Percentiles rank a stretch among this genome's conserved stretches.
Evolutionary conservation across 2,888 invertebrate species (phyloP).

Genomic region (Ernsta delagoae): DNA sequence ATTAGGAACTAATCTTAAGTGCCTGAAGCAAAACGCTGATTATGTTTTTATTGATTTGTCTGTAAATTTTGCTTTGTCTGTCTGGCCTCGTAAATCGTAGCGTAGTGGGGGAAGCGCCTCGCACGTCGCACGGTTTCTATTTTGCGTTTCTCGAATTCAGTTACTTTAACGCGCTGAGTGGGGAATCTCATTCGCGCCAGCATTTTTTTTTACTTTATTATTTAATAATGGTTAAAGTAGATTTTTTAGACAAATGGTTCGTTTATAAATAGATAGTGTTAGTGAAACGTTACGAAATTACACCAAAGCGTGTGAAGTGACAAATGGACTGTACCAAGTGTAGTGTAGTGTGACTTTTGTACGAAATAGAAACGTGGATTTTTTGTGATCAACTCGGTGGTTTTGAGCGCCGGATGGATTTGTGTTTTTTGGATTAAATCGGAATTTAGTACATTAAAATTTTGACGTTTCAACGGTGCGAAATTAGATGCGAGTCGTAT

Average conservation of each 20-base stretch:
- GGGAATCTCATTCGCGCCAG: slow-evolving; percentile 65
- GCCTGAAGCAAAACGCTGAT: no score
- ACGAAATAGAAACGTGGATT: slow-evolving; percentile 61
- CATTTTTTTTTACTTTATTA: slow-evolving; percentile 68
- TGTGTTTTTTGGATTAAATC: slow-evolving; percentile 61
- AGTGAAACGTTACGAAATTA: slow-evolving; percentile 59
- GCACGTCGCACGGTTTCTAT: slow-evolving; percentile 79
- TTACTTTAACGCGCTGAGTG: slow-evolving; percentile 74
- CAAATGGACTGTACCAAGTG: slow-evolving; percentile 63
- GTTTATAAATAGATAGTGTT: slow-evolving; percentile 50
- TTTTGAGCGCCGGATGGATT: slow-evolving; percentile 56
- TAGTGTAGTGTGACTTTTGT: slow-evolving; percentile 60
- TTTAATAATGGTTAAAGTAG: slow-evolving; percentile 60
- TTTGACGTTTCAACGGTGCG: slow-evolving; percentile 70
- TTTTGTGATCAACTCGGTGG: slow-evolving; percentile 54
- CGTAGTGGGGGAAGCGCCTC: slow-evolving; percentile 74
- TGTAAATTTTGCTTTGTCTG: slow-evolving; percentile 65
- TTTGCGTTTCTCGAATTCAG: slow-evolving; percentile 82
- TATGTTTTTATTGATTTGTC: slow-evolving; percentile 54
- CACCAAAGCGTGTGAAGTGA: slow-evolving; percentile 58
- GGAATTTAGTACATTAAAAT: slow-evolving; percentile 54
- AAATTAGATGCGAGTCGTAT: slow-evolving; percentile 62
- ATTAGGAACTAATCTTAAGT: no score
- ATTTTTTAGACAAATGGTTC: slow-evolving; percentile 59
- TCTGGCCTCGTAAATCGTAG: slow-evolving; percentile 78